These are phyloP conservation scores for Apis dorsata DNA, from an alignment of 1,140 invertebrate species.

Conservation along the genomic window DNA sequence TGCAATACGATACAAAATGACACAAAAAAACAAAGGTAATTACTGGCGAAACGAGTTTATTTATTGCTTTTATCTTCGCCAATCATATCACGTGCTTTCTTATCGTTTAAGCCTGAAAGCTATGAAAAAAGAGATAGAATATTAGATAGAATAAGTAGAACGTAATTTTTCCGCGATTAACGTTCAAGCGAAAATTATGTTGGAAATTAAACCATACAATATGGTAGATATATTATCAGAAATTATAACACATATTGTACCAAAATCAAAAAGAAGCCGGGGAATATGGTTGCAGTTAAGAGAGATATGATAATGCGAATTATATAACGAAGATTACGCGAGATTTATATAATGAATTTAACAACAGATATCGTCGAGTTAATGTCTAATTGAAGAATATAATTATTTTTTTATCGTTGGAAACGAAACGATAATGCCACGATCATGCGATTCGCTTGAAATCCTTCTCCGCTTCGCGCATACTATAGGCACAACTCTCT, in stretches of 20 bases:
- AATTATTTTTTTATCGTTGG: neutral
- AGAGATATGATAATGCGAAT: neutral
- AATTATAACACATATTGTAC: neutral
- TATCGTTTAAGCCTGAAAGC: neutral
- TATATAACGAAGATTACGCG: neutral
- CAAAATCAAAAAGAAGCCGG: neutral
- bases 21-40: neutral
- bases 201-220: neutral
- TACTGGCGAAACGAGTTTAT: neutral
- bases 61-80: constrained; percentile 3
- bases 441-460: constrained; percentile 7
- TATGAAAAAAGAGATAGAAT: neutral
- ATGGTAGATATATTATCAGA: neutral
- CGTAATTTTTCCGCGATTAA: neutral
- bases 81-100: neutral
- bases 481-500: constrained; percentile 33
- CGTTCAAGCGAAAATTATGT: neutral
- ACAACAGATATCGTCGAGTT: neutral
- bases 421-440: neutral
- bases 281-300: too few relatives aligned
- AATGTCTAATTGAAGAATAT: neutral
- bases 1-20: too few relatives aligned
- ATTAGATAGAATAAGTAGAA: neutral
- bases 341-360: too few relatives aligned
- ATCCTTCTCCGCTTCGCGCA: neutral